Base-by-base conservation (phyloP, 2,888 invertebrate species). In the Drepana falcataria region DNA sequence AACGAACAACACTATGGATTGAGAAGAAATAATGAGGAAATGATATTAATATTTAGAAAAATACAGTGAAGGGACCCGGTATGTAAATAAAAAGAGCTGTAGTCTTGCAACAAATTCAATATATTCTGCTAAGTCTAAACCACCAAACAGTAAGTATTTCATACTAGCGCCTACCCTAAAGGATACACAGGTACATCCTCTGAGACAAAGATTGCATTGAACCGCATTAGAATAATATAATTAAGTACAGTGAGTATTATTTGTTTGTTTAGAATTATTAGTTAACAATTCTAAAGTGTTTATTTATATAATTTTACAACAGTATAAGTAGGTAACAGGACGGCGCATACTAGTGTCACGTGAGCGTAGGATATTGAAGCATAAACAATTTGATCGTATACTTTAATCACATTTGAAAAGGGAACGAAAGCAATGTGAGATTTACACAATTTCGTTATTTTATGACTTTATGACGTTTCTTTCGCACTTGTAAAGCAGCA, bases 201-300 rank as follows among this genome's bases (percentile, higher is more conserved):
- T 69, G 87, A 86, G 90, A 89, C 86, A 88, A 89, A 88, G 85
- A 85, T 90, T 90, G 90, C 90, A 90, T 89, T 90, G 90, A 90
- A 88, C 79, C 89, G 83, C 87, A 71, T 64, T 58, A 60, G 59
- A 70, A 77, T 77, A 87, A 79, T 81, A 81, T 87, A 78, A 82
- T 51, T 53, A 76, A 83, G 75, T 82, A 82, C 78, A 83, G 82
- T 86, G 85, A 79, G 80, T 80, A 79, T 81, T 79, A 66, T 73
- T 69, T 77, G 73, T 77, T 79, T 80, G 75, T 77, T 77, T 77
- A 82, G 73, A 81, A 75, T 77, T 74, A 70, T 77, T 83, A 74
- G 73, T 86, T 87, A 81, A 80, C 75, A 86, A 73, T 81, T 75
- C 86, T 87, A 88, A 82, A 77, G 81, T 87, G 80, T 83, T 86